Evolutionary conservation across 1,140 invertebrate species (phyloP), one percentile per base, ranked within the genome.

Genomic region (Caenorhabditis briggsae): DNA sequence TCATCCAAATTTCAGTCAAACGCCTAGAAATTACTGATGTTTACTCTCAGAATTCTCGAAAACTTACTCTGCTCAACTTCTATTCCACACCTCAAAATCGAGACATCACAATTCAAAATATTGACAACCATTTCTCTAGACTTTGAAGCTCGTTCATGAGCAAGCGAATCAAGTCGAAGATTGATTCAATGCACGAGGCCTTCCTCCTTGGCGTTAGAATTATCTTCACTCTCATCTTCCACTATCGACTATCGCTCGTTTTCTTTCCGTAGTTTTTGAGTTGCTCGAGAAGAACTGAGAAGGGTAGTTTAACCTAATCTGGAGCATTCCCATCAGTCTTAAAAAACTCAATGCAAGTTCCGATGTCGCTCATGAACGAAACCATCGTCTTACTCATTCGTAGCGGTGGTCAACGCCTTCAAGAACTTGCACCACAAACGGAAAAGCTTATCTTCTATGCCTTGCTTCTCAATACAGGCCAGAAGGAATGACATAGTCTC

Each of bases 401-500:
- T 82, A 14, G 86, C 61, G 9, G 59, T 65, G 11, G 59, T 61
- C 25, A 87, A 64, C 3, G 86, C 83, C 33, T 59, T 59, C 59
- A 58, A 55, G 50, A 84, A 87, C 11, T 61, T 65, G 53, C 16
- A n/a, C 86, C 86, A 87, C 43, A 87, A 65, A 59, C 64, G 65
- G 46, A 83, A 33, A 33, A 33, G 58, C 53, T 74, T 84, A 8
- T 64, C 83, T 25, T 25, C 43, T 5, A 87, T 7, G 33, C 83
- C 83, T 70, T 86, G 95, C 70, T 96, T 95, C 92, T 96, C 95
- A 7, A 96, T 97, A 93, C 97, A 97, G 85, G 98, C 96, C 18
- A 99, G 94, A 53, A 99, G 93, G 93, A 95, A 97, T 0, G 98
- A 98, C 84, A 99, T 94, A 88, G 96, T 96, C 93, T 99, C 97